These are phyloP conservation scores for Procavia capensis DNA, from an alignment of 2,113 vertebrate genomes.

Conservation along the genomic window DNA sequence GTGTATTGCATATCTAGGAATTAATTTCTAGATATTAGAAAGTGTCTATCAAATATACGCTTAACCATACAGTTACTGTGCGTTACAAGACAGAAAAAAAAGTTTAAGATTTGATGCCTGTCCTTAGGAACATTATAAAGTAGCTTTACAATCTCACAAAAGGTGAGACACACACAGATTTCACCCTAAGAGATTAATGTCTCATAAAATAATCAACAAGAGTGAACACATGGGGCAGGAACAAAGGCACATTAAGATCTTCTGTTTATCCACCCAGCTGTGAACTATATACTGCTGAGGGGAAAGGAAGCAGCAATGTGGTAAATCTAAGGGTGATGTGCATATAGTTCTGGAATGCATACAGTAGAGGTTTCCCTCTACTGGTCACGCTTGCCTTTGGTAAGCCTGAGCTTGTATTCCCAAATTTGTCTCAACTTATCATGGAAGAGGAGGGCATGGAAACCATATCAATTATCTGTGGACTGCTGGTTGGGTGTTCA, in stretches of 20 bases:
- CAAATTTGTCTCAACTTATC: slow-evolving; percentile 13
- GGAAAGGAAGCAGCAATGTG: neutral
- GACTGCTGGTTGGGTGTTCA: neutral
- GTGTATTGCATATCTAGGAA: neutral
- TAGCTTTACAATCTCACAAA: neutral
- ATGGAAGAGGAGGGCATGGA: neutral
- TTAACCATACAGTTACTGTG: neutral
- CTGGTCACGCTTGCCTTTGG: neutral
- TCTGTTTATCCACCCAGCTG: neutral
- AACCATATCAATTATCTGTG: neutral
- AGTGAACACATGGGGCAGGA: neutral
- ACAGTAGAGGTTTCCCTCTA: neutral
- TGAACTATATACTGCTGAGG: neutral
- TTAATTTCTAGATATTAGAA: slow-evolving; percentile 27
- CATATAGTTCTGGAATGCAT: neutral
- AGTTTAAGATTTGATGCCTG: neutral
- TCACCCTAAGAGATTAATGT: neutral
- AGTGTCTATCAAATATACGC: neutral
- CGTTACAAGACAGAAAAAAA: neutral
- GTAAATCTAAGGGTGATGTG: neutral
- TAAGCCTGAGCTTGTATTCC: neutral
- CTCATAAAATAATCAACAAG: neutral
- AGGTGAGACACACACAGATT: neutral
- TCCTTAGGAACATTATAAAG: slow-evolving; percentile 24
- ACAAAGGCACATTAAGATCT: neutral